A percentile compares a stretch with the other conserved stretches of the same genome.
Evolutionary conservation across 2,797 vertebrate genomes (phyloP).

Genomic region (Urosaurus nigricauda): DNA sequence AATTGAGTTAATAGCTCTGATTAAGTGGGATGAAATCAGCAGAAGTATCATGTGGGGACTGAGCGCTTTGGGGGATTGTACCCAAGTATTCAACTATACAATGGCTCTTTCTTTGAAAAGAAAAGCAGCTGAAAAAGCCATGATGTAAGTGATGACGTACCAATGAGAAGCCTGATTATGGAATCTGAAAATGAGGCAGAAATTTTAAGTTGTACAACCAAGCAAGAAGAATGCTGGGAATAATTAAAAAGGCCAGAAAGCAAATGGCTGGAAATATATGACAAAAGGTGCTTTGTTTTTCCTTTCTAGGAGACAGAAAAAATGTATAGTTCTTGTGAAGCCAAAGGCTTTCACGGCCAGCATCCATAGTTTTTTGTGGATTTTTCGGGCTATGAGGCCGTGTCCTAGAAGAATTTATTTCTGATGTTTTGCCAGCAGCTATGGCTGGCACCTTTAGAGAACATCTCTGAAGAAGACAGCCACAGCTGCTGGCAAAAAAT

Average conservation of each 20-base stretch:
- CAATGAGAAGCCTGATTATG: constrained; percentile 10
- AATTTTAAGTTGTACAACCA: neutral
- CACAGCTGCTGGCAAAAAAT: too few species aligned
- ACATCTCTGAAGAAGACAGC: too few species aligned
- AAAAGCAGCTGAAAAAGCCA: neutral
- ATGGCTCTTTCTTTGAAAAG: constrained; percentile 6
- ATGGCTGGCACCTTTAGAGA: too few species aligned
- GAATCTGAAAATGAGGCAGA: constrained; percentile 3
- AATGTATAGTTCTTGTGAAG: neutral
- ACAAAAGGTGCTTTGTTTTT: neutral
- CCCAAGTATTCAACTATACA: neutral
- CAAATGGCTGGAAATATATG: constrained; percentile 1
- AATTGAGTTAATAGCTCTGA: neutral
- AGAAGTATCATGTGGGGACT: neutral
- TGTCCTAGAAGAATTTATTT: too few species aligned
- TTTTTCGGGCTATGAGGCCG: too few species aligned
- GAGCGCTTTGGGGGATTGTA: constrained; percentile 1
- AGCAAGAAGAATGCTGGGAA: neutral
- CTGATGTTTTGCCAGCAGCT: too few species aligned
- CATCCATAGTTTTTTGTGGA: too few species aligned
- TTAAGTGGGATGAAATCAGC: constrained; percentile 18
- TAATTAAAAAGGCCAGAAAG: neutral
- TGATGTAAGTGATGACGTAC: constrained; percentile 9
- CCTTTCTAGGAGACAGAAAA: neutral
- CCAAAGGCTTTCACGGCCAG: too few species aligned